These are phyloP conservation scores for Melanotaenia trifasciata DNA, from an alignment of 2,797 vertebrate genomes.

Conservation along the genomic window DNA sequence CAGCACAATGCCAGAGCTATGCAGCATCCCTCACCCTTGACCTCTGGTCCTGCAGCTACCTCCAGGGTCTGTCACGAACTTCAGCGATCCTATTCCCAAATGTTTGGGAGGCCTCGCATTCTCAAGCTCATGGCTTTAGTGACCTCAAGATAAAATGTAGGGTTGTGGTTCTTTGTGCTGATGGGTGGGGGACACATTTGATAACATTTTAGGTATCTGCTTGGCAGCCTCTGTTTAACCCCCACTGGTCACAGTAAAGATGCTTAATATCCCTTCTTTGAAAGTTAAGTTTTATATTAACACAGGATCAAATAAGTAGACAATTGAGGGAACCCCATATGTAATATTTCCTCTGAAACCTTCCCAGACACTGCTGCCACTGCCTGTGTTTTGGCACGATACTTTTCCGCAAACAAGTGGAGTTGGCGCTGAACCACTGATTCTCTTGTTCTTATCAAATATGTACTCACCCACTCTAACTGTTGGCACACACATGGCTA, in stretches of 20 bases:
- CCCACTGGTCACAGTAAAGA: slow-evolving; percentile 24
- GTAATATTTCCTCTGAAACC: slow-evolving; percentile 14
- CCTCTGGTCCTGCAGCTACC: slow-evolving; percentile 42
- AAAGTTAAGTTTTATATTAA: slow-evolving; percentile 26
- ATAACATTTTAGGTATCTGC: slow-evolving; percentile 41
- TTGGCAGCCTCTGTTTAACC: slow-evolving; percentile 30
- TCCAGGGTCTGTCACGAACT: slow-evolving; percentile 41
- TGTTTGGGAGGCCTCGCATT: slow-evolving; percentile 50
- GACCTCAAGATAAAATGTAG: slow-evolving; percentile 47
- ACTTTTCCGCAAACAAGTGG: slow-evolving; percentile 19
- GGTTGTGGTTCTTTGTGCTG: not conserved
- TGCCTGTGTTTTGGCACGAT: slow-evolving; percentile 9
- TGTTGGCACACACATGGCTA: slow-evolving; percentile 15
- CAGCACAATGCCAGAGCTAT: slow-evolving; percentile 36
- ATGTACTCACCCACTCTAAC: slow-evolving; percentile 12
- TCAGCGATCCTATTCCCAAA: slow-evolving; percentile 41
- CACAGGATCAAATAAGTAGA: slow-evolving; percentile 4
- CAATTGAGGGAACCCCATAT: not conserved
- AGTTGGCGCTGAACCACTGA: slow-evolving; percentile 34
- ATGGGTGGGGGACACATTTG: slow-evolving; percentile 37
- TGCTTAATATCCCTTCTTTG: slow-evolving; percentile 4
- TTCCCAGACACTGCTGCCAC: not conserved
- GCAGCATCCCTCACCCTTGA: slow-evolving; percentile 54
- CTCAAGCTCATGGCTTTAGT: slow-evolving; percentile 10
- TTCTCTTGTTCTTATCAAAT: slow-evolving; percentile 34